Base-by-base conservation (phyloP, 1,140 invertebrate species). In the Aphelinus atriplicis region DNA sequence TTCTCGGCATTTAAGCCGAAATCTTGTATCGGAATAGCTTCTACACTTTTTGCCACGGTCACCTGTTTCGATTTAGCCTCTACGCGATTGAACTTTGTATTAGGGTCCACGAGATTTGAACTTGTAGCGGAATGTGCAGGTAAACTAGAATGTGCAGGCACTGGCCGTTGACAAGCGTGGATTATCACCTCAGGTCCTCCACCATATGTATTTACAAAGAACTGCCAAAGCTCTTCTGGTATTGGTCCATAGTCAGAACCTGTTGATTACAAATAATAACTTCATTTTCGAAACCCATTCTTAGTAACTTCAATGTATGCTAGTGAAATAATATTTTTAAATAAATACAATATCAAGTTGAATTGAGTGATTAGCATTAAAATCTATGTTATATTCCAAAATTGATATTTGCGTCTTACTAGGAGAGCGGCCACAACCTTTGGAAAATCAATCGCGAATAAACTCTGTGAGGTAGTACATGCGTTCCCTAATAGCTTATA, bases 161-260 rank as follows among this genome's bases (percentile, higher is more conserved):
- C 72, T 9, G 83, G 78, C 63, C 87, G 81, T 78, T 86, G 86
- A 78, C 83, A 85, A 3, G 86, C 84, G 74, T 89, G 87, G 6
- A 91, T 79, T 73, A 90, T 81, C 58, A 96, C 87, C 82, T 96
- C 95, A 1, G 96, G 96, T 1, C 96, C 96, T 10, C 96, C 96
- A 46, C 94, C 93, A 82, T 98, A 97, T 10, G 94, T 95, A 62
- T 89, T 90, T 64, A 92, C 89, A 81, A 97, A 94, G 85, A 96
- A 97, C 73, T 92, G 90, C 95, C 95, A 98, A 58, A 95, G 88
- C 63, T 95, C 93, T 81, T 95, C 92, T 70, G 94, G 94, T 55
- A 97, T 89, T 80, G 96, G 94, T 5, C 93, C 94, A 86, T 95
- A 94, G 82, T 96, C 95, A 0, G 95, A 95, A 51, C 92, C 92